Evolutionary conservation across 2,888 invertebrate genomes (phyloP).

Genomic region (Noctua pronuba): DNA sequence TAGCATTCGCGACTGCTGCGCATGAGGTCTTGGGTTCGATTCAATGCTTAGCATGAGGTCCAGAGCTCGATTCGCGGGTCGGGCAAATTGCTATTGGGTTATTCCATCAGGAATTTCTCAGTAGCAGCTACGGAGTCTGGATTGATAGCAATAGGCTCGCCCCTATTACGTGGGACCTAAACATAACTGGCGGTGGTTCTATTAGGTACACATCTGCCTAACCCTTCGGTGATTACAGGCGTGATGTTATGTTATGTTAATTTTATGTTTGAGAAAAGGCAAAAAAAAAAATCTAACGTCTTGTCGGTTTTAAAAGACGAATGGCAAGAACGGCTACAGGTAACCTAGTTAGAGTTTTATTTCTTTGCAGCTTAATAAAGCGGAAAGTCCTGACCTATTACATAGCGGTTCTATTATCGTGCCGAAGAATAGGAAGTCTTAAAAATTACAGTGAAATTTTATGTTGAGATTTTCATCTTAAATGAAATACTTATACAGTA

Average conservation of each 20-base stretch:
- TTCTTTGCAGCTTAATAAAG: conserved; percentile 4
- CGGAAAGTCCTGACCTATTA: neutral
- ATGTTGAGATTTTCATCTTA: neutral
- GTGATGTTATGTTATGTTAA: neutral
- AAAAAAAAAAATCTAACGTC: neutral
- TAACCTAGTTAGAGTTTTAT: neutral
- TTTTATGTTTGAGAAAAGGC: neutral
- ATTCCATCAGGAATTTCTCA: too few species aligned
- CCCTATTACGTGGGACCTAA: too few species aligned
- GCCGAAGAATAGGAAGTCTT: conserved; percentile 30
- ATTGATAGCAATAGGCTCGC: too few species aligned
- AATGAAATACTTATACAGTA: neutral
- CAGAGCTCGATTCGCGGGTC: too few species aligned
- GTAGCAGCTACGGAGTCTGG: too few species aligned
- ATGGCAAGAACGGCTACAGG: neutral
- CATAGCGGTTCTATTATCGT: conserved; percentile 19
- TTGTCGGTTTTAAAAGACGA: neutral
- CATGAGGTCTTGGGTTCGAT: too few species aligned
- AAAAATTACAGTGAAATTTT: conserved; percentile 29
- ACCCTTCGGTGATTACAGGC: neutral
- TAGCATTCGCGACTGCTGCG: too few species aligned
- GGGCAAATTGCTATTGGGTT: too few species aligned
- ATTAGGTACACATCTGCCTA: too few species aligned
- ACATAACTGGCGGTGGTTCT: too few species aligned
- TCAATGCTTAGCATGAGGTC: too few species aligned